Base-by-base conservation (phyloP, 2,113 vertebrate species). In the Daboia siamensis region DNA sequence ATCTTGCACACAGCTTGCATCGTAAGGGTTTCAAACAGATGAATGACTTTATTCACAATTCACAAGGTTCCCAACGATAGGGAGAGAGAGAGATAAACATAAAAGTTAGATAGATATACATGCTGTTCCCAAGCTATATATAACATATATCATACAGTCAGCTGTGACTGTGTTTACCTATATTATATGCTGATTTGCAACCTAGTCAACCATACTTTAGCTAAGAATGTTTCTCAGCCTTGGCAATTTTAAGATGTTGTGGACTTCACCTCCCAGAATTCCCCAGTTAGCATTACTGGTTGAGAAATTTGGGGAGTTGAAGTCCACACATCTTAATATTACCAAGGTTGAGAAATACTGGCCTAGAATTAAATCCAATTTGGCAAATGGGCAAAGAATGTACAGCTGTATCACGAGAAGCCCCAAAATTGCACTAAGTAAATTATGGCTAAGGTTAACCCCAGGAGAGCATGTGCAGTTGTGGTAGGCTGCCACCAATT, bases 81-180 rank as follows among this genome's bases (percentile, higher is more conserved):
- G 6, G 33, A 21, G 3, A 44, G 6, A 80, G 69, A 8, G 33
- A 44, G 1, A 80, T 17, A 74, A 74, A 21, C 33, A 80, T 0
- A 46, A 7, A 1, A 26, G 0, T 17, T 1, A 0, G 0, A 0
- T 1, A 0, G 0, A 0, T 0, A 21, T 9, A 0, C 4, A 74
- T 15, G n/a, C 21, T 26, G 89, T 48, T 29, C 26, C 46, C 12
- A 48, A 46, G 23, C 15, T 5, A 57, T 56, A 44, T 59, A 39
- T 59, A 39, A 23, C 9, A 4, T 33, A 23, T 48, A 21, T 33
- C 20, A 1, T 11, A 23, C 48, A 10, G 54, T 9, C 11, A 3
- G 9, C 15, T 11, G 7, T 44, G 17, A 8, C 17, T 4, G 6
- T 20, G 2, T 80, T 80, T 3, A 39, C 39, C 39, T 39, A 80